Evolutionary conservation across 2,113 vertebrate genomes (phyloP).

Genomic region (Boleophthalmus pectinirostris): DNA sequence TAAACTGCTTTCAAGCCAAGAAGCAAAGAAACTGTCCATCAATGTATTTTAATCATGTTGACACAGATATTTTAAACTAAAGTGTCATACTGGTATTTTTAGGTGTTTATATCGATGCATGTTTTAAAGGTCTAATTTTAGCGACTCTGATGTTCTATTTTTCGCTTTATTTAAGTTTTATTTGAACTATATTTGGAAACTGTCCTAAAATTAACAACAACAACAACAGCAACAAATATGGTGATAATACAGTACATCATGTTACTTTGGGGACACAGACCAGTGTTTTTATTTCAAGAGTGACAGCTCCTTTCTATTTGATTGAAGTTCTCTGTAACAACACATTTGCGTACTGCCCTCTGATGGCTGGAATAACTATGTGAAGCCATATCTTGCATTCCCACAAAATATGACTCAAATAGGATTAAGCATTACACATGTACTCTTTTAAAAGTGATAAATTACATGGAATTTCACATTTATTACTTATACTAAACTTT

Average conservation of each 20-base stretch:
- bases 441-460: too few species aligned
- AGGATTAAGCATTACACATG: too few species aligned
- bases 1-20: conserved; percentile 4
- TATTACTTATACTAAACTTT: too few species aligned
- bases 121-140: conserved; percentile 33
- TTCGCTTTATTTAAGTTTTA: conserved; percentile 1
- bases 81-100: conserved; percentile 48
- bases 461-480: too few species aligned
- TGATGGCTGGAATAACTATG: too few species aligned
- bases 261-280: too few species aligned
- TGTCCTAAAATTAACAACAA: background rate
- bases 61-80: background rate
- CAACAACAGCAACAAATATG: background rate
- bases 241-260: background rate
- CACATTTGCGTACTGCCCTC: too few species aligned
- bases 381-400: too few species aligned
- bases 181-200: background rate
- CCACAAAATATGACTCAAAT: too few species aligned
- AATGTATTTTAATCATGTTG: background rate
- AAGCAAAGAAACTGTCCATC: conserved; percentile 8
- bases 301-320: too few species aligned
- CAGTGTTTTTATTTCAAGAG: too few species aligned
- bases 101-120: conserved; percentile 36
- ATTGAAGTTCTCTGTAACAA: too few species aligned
- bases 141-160: conserved; percentile 17